Evolutionary conservation across 2,797 vertebrate species (phyloP), one percentile per base, ranked within the genome.

Genomic region (Mionectes olivaceus): DNA sequence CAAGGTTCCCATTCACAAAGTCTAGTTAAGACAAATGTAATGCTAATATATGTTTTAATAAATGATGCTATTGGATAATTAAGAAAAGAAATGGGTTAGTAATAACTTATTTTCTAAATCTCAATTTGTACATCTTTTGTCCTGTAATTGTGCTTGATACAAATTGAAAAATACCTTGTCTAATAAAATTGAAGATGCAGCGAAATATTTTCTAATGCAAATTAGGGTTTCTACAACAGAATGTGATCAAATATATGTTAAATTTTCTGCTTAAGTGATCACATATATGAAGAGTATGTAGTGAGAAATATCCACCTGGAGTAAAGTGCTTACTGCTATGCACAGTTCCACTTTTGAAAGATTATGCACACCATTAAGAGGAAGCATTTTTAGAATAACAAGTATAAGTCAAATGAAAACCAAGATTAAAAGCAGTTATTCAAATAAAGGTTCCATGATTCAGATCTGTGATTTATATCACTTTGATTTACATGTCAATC

Each of bases 401-500:
- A 86, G 55, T 19, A 73, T 85, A 95, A 78, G 28, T 68, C 41
- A 60, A 93, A 93, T 81, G 43, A 55, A 83, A 91, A 83, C 41
- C 39, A 78, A 86, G 65, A 81, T 78, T 81, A 93, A 90, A 91
- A 75, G 53, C 65, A 78, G 55, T 90, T 91, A 83, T 73, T 91
- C 65, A 89, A 84, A 88, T 86, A 49, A 79, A 90, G 43, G 47
- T 69, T 86, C 55, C 28, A 33, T 56, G 61, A 87, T 84, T 95
- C 50, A 84, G 47, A 73, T 79, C 44, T 76, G 69, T 90, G 84
- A 74, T 87, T 95, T 95, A 82, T 94, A 82, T 82, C 49, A 39
- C 88, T 85, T 77, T 60, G 81, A 89, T 93, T 95, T 96, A 89
- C 73, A 28, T 76, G 81, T 82, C 81, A 89, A 69, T 89, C 44